Base-by-base conservation (phyloP, 2,888 invertebrate genomes). In the Lasioglossum marginatum region DNA sequence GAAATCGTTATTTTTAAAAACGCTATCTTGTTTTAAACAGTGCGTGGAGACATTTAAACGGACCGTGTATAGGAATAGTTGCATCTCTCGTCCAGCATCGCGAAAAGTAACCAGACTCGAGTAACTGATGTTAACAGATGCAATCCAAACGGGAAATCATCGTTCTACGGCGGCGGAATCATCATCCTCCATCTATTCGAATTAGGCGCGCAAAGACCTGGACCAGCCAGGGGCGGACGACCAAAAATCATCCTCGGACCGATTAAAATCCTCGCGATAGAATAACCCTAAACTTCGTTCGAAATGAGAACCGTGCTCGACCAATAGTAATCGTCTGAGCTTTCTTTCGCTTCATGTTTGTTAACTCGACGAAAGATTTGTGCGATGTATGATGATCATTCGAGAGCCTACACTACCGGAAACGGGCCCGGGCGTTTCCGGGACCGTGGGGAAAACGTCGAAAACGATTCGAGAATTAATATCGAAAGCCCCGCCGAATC, bases 221-320 rank as follows among this genome's bases (percentile, higher is more conserved):
- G 87, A 80, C 89, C 89, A 88, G 91, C 88, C 91, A 90, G 90
- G 81, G 48, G 52, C 77, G 73, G 37, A 73, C 12, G 43, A 60
- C 40, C 27, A 16, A 4, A 31, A 45, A 70, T 8, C 31, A 48
- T 19, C 57, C 40, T 75, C 43, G 72, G 57, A 57, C 57, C 31
- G 45, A 73, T 81, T 57, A 19, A 31, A 75, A 60, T 60, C 40
- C 43, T 75, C n/a, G 43, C 23, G 34, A 52, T 71, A 60, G 37
- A 60, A 8, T 40, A 57, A 14, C 31, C 27, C 57, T 70, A 70
- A 70, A 40, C 70, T 0, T n/a, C 37, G 70, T n/a, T 8, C 37
- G n/a, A 40, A 66, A 63, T 12, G 23, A 57, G 73, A 83, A 43
- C 63, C 52, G 31, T 63, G 23, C 19, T 71, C 72, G 72, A 52